Percentiles rank a stretch among this genome's conserved stretches.
phyloP scores from a whole-genome alignment of 2,888 invertebrate species.

The Ectemnius continuus region DNA sequence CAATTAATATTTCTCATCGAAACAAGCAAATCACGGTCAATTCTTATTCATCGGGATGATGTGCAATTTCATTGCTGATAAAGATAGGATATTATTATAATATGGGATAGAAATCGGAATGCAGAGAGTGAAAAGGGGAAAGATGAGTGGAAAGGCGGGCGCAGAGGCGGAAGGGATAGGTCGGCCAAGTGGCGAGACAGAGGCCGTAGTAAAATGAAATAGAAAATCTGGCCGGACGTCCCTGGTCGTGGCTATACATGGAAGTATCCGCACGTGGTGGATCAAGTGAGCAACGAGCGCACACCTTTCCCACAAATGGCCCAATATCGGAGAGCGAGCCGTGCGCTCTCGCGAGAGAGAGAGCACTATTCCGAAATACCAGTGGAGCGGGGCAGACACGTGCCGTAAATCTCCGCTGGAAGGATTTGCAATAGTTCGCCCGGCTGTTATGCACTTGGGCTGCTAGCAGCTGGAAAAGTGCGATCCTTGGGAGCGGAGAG shows the following conservation, averaged over 20 bases:
- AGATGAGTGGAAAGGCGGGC: background rate
- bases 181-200: background rate
- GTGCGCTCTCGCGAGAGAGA: background rate
- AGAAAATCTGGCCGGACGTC: slow-evolving; percentile 31
- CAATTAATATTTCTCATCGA: background rate
- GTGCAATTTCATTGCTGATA: no score
- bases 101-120: no score
- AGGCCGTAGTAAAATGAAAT: slow-evolving; percentile 4
- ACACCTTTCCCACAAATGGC: slow-evolving; percentile 31
- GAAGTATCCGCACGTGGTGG: slow-evolving; percentile 17
- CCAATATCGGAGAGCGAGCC: no score
- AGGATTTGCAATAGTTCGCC: slow-evolving; percentile 20
- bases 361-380: slow-evolving; percentile 35
- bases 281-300: slow-evolving; percentile 14
- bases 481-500: slow-evolving; percentile 15
- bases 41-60: no score
- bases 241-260: slow-evolving; percentile 40
- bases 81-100: no score
- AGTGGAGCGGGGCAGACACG: slow-evolving; percentile 12
- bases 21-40: no score
- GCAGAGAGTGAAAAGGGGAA: background rate
- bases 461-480: slow-evolving; percentile 13
- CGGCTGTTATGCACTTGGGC: slow-evolving; percentile 3
- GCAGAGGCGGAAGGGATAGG: slow-evolving; percentile 1
- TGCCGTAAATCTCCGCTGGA: slow-evolving; percentile 9